Evolutionary conservation across 1,140 invertebrate genomes (phyloP).

Genomic region (Drosophila kohkoa): DNA sequence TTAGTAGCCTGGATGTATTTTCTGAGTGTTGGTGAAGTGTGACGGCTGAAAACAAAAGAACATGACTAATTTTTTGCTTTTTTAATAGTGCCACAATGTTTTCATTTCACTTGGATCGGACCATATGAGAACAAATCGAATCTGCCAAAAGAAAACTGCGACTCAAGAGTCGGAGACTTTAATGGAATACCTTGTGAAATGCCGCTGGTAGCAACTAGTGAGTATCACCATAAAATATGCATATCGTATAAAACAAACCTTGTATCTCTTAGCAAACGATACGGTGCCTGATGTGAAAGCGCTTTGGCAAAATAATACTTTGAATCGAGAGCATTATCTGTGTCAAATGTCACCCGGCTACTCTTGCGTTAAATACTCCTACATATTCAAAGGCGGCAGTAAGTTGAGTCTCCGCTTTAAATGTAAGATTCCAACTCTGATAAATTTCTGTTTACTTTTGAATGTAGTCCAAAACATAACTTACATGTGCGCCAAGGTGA

Average conservation of each 20-base stretch:
- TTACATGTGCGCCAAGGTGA: conserved; percentile 80
- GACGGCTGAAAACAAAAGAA: not conserved
- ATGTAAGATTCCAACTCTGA: not conserved
- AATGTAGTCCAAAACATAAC: conserved; percentile 77
- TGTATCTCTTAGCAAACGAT: conserved; percentile 57
- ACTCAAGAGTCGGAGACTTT: conserved; percentile 61
- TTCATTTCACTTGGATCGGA: conserved; percentile 79
- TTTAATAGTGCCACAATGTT: conserved; percentile 70
- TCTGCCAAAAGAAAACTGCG: conserved; percentile 61
- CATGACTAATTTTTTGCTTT: conserved; percentile 6
- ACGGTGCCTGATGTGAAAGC: conserved; percentile 71
- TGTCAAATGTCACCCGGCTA: conserved; percentile 70
- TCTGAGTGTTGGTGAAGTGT: conserved; percentile 58
- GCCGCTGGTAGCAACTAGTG: conserved; percentile 69
- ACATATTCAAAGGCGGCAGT: conserved; percentile 80
- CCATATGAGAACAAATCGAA: conserved; percentile 70
- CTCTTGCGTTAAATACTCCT: conserved; percentile 76
- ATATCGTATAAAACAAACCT: not conserved
- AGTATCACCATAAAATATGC: conserved; percentile 14
- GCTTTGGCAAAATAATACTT: conserved; percentile 61
- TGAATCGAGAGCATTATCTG: conserved; percentile 57
- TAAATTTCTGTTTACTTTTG: not conserved
- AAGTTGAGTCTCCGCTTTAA: conserved; percentile 19
- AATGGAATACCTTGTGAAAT: conserved; percentile 73
- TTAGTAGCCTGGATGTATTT: conserved; percentile 26